Evolutionary conservation across 2,888 invertebrate species (phyloP).

Genomic region (Notocelia uddmanniana): DNA sequence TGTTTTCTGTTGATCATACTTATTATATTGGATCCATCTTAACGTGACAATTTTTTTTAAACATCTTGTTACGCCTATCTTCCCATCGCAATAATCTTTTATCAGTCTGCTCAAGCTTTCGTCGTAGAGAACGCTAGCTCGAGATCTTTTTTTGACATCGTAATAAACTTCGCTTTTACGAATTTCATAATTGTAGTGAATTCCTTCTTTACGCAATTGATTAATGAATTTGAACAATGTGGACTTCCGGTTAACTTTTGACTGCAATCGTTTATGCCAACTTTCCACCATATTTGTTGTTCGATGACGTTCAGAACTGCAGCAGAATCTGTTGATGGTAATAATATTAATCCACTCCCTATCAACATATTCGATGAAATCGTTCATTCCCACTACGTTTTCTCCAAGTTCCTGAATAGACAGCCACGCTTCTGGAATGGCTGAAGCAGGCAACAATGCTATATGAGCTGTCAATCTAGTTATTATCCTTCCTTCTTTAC

Average conservation of each 20-base stretch:
- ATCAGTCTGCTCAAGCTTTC: slow-evolving; percentile 23
- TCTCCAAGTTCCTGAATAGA: slow-evolving; percentile 22
- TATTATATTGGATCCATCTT: slow-evolving; percentile 28
- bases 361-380: slow-evolving; percentile 15
- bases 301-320: slow-evolving; percentile 17
- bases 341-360: slow-evolving; percentile 25
- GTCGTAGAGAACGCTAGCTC: slow-evolving; percentile 15
- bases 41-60: slow-evolving; percentile 8
- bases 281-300: slow-evolving; percentile 17
- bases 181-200: slow-evolving; percentile 19
- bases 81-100: slow-evolving; percentile 21
- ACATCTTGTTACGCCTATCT: slow-evolving; percentile 16
- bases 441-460: slow-evolving; percentile 29
- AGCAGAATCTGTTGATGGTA: slow-evolving; percentile 19
- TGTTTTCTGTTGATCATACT: slow-evolving; percentile 21
- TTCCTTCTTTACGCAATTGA: slow-evolving; percentile 26
- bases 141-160: background rate
- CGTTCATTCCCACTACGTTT: slow-evolving; percentile 3
- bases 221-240: slow-evolving; percentile 21
- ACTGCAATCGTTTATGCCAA: slow-evolving; percentile 24
- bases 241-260: slow-evolving; percentile 17
- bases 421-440: slow-evolving; percentile 20
- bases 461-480: slow-evolving; percentile 32
- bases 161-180: slow-evolving; percentile 7
- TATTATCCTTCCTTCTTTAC: slow-evolving; percentile 26